These are phyloP conservation scores for Puntigrus tetrazona DNA, from an alignment of 2,113 vertebrate genomes.

Conservation along the genomic window DNA sequence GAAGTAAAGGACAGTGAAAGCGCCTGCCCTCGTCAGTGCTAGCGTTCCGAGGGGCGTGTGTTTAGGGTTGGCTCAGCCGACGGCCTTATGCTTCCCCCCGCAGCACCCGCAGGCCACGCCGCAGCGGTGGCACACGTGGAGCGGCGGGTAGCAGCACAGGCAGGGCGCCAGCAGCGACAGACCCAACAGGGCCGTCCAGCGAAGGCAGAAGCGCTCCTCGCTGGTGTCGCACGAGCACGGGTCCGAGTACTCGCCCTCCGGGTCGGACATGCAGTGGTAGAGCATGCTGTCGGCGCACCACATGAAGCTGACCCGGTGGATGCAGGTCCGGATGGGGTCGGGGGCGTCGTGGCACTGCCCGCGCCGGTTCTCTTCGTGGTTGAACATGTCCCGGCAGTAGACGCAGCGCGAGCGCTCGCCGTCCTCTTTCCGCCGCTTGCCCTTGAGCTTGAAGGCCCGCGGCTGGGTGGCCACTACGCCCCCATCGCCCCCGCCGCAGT, in stretches of 20 bases:
- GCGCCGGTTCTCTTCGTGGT: slow-evolving; percentile 85
- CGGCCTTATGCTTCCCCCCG: slow-evolving; percentile 88
- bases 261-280: slow-evolving; percentile 99
- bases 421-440: slow-evolving; percentile 80
- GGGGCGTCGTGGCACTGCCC: slow-evolving; percentile 95
- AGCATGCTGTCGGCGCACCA: slow-evolving; percentile 98
- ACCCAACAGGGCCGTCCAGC: slow-evolving; percentile 93
- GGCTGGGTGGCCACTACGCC: slow-evolving; percentile 89
- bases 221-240: slow-evolving; percentile 94
- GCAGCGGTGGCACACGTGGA: slow-evolving; percentile 92
- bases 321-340: slow-evolving; percentile 86
- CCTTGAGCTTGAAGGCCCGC: slow-evolving; percentile 75
- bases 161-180: slow-evolving; percentile 94
- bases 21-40: slow-evolving; percentile 17
- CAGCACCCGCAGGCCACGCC: slow-evolving; percentile 92
- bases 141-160: slow-evolving; percentile 98
- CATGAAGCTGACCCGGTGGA: slow-evolving; percentile 95
- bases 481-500: slow-evolving; percentile 1
- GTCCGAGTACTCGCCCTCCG: slow-evolving; percentile 97
- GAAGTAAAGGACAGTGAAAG: slow-evolving; percentile 24
- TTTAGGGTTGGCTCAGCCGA: slow-evolving; percentile 62
- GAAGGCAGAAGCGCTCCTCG: slow-evolving; percentile 92
- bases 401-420: slow-evolving; percentile 88
- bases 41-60: not conserved
- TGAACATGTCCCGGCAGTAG: slow-evolving; percentile 95